A percentile compares a stretch with the other conserved stretches of the same genome.
These are phyloP conservation scores for Diadegma fenestrale DNA, from an alignment of 2,888 invertebrate species.

Conservation along the genomic window DNA sequence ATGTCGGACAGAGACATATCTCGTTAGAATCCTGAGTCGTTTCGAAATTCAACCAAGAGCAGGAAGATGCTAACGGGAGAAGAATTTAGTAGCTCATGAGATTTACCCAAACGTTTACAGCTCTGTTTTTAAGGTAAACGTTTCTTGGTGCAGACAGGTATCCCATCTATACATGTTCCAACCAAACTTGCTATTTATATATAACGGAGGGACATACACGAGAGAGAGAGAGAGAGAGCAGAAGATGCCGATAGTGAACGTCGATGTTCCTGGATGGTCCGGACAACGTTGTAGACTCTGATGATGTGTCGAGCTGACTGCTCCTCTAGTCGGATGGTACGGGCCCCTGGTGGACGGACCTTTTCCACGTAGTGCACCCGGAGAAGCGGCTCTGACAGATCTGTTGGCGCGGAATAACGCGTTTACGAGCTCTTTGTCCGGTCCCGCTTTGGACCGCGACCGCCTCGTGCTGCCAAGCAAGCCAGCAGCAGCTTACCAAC, in stretches of 20 bases:
- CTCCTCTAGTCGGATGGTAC: conserved; percentile 51
- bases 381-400: conserved; percentile 84
- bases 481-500: conserved; percentile 62
- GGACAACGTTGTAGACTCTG: conserved; percentile 57
- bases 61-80: conserved; percentile 25
- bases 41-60: conserved; percentile 25
- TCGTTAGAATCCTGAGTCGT: conserved; percentile 32
- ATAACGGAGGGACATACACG: conserved; percentile 1
- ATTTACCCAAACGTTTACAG: conserved; percentile 33
- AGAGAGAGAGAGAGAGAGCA: conserved; percentile 33
- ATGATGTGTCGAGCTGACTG: conserved; percentile 62
- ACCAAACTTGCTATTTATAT: conserved; percentile 5
- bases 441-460: conserved; percentile 80
- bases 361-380: conserved; percentile 74
- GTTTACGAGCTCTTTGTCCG: conserved; percentile 84
- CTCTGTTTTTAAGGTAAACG: conserved; percentile 32
- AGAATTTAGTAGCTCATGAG: conserved; percentile 36
- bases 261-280: conserved; percentile 62
- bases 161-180: conserved; percentile 3
- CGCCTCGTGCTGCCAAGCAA: conserved; percentile 74
- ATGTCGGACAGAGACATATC: conserved; percentile 12
- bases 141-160: conserved; percentile 37
- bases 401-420: conserved; percentile 85
- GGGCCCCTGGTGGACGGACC: conserved; percentile 69
- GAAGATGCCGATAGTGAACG: conserved; percentile 66